Evolutionary conservation across 2,888 invertebrate genomes (phyloP).

Genomic region (Pristionchus mayeri): DNA sequence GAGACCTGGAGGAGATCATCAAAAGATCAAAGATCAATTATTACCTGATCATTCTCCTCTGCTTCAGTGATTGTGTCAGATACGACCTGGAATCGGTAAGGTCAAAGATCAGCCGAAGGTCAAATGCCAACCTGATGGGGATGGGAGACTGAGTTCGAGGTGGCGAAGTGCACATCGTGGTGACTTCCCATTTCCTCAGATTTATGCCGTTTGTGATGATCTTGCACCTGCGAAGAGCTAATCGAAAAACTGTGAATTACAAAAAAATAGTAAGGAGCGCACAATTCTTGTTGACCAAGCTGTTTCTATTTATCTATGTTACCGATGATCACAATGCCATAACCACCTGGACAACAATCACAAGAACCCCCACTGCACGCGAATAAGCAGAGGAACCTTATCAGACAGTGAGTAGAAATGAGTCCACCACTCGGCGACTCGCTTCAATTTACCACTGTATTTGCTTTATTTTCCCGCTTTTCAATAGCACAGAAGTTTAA

Average conservation of each 20-base stretch:
- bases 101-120: neutral
- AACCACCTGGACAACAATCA: neutral
- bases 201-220: neutral
- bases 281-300: no score
- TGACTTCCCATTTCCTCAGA: constrained; percentile 32
- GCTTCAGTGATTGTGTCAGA: constrained; percentile 46
- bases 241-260: no score
- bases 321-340: neutral
- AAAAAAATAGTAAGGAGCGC: no score
- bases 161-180: constrained; percentile 34
- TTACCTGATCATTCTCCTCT: constrained; percentile 29
- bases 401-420: constrained; percentile 17
- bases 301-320: no score
- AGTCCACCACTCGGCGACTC: constrained; percentile 2
- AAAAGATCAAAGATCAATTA: constrained; percentile 35
- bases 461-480: neutral
- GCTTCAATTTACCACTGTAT: neutral
- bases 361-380: constrained; percentile 17
- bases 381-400: constrained; percentile 13
- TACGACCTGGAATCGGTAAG: neutral
- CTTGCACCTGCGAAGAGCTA: neutral
- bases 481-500: neutral
- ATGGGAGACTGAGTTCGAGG: constrained; percentile 27
- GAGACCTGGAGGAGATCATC: constrained; percentile 23
- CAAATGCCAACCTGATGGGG: constrained; percentile 30